Evolutionary conservation across 1,140 invertebrate genomes (phyloP), one percentile per base, ranked within the genome.

Genomic region (Mizuhopecten yessoensis): DNA sequence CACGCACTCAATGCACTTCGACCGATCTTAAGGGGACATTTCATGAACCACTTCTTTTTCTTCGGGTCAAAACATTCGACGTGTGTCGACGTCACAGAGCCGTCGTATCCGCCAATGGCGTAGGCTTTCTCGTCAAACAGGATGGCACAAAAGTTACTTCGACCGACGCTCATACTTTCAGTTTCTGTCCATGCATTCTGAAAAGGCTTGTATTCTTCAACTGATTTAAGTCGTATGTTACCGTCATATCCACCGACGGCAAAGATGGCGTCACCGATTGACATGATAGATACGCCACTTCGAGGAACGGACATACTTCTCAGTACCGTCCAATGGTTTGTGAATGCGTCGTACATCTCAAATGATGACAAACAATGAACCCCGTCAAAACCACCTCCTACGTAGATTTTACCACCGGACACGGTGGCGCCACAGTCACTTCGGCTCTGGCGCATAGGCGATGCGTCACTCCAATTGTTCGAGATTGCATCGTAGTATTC

Each of bases 31-130:
- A 99, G 98, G 92, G 98, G 98, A 0, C 98, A 98, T 0, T 98
- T 98, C 96, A 98, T 98, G 95, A 98, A 98, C 98, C 98, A 99
- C 95, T 98, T 98, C 94, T 98, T 98, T 0, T 97, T 98, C 94
- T 97, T 97, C 33, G 98, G 98, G 93, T 98, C 98, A 95, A 98
- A 99, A 95, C 98, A 99, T 96, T 99, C 98, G 0, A 99, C 98
- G 91, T 98, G 98, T 93, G 98, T 98, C n/a, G 98, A 98, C 0
- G 98, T 95, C 7, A 94, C 93, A 20, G 93, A 87, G 33, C 98
- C 98, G 95, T 98, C 98, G 94, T 98, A 98, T 34, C 98, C 98
- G 0, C 98, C 98, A 90, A 98, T 97, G 0, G 97, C 97, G 93
- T 97, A 98, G 13, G 98, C 97, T 96, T 97, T 97, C 92, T 97